These are phyloP conservation scores for Galleria mellonella DNA, from an alignment of 1,140 invertebrate species.

Conservation along the genomic window DNA sequence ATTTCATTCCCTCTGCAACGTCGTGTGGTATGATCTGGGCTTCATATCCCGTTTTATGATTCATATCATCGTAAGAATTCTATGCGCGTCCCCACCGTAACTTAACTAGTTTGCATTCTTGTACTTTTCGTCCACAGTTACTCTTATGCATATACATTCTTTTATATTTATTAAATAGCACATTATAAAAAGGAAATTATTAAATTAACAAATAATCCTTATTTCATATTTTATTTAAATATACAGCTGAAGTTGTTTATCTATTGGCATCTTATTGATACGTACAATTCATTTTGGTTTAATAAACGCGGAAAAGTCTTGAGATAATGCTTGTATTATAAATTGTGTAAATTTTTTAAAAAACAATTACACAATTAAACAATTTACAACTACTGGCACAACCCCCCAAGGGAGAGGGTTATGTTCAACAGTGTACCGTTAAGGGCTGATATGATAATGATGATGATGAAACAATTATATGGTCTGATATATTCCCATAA, in stretches of 20 bases:
- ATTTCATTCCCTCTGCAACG: constrained; percentile 19
- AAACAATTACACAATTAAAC: not conserved
- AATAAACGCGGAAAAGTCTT: not conserved
- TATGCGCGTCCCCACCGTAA: not conserved
- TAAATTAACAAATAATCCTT: not conserved
- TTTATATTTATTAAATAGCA: not conserved
- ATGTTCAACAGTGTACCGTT: no score
- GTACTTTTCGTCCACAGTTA: not conserved
- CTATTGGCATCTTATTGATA: no score
- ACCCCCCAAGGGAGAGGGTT: no score
- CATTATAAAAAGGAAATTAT: not conserved
- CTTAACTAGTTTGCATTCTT: not conserved
- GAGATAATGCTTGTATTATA: not conserved
- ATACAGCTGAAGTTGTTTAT: not conserved
- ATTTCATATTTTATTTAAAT: not conserved
- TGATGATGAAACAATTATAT: no score
- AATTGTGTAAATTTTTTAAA: not conserved
- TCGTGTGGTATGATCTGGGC: constrained; percentile 13
- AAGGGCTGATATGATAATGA: no score
- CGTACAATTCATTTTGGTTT: not conserved
- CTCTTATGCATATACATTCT: not conserved
- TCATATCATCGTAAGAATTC: constrained; percentile 19
- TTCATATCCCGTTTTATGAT: constrained; percentile 11
- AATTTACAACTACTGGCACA: no score
- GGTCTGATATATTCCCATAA: no score